Evolutionary conservation across 2,888 invertebrate species (phyloP).

Genomic region (Trilocha varians): DNA sequence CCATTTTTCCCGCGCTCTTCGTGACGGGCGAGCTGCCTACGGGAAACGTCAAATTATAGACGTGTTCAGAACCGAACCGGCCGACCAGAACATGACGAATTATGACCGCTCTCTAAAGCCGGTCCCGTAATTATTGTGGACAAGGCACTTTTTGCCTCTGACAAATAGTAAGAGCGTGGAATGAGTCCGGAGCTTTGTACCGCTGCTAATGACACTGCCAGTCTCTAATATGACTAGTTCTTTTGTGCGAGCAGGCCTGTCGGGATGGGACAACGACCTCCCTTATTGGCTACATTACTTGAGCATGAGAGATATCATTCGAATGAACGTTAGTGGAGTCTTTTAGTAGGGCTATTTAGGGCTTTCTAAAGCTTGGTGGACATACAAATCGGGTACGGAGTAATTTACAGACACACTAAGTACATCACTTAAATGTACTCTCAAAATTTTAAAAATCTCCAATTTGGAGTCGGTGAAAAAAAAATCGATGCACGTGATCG

Average conservation of each 20-base stretch:
- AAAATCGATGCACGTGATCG: no score
- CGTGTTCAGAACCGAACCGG: slow-evolving; percentile 62
- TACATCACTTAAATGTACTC: no score
- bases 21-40: slow-evolving; percentile 41
- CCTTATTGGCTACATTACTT: slow-evolving; percentile 66
- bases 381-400: slow-evolving; percentile 58
- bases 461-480: no score
- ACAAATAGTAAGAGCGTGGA: slow-evolving; percentile 70
- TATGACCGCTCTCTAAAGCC: slow-evolving; percentile 64
- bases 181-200: slow-evolving; percentile 65
- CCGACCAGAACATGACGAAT: slow-evolving; percentile 73
- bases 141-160: slow-evolving; percentile 70
- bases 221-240: slow-evolving; percentile 70
- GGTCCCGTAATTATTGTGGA: slow-evolving; percentile 72
- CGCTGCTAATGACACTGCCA: slow-evolving; percentile 67
- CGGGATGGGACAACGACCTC: slow-evolving; percentile 60
- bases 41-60: slow-evolving; percentile 70
- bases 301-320: slow-evolving; percentile 66
- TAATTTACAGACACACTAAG: no score
- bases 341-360: slow-evolving; percentile 43
- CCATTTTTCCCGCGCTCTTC: slow-evolving; percentile 31
- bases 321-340: slow-evolving; percentile 60
- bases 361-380: slow-evolving; percentile 42
- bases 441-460: no score
- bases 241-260: slow-evolving; percentile 59